Evolutionary conservation across 2,888 invertebrate species (phyloP).

Genomic region (Chrysina gloriosa): DNA sequence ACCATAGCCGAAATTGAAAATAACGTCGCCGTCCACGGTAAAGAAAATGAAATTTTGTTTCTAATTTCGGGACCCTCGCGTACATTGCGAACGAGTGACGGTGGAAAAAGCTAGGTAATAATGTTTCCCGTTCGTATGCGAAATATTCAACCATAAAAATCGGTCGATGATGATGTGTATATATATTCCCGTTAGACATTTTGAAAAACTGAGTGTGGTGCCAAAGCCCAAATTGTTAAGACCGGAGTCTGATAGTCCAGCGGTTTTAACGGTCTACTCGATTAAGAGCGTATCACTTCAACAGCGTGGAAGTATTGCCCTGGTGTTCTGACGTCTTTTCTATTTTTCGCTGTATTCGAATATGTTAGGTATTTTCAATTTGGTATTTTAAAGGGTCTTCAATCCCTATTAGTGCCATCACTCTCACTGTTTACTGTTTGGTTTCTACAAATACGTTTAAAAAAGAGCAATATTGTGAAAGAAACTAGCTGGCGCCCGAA

Average conservation of each 20-base stretch:
- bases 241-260: conserved; percentile 13
- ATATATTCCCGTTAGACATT: background rate
- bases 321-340: background rate
- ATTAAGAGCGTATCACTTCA: conserved; percentile 14
- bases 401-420: too few species aligned
- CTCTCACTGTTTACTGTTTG: too few species aligned
- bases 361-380: too few species aligned
- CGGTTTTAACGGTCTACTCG: conserved; percentile 16
- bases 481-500: too few species aligned
- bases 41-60: conserved; percentile 32
- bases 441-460: too few species aligned
- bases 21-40: conserved; percentile 1
- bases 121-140: background rate
- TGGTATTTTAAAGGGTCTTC: too few species aligned
- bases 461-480: too few species aligned
- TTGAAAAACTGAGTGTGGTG: conserved; percentile 16
- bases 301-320: conserved; percentile 15
- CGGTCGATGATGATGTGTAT: background rate
- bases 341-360: conserved; percentile 4
- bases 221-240: conserved; percentile 4
- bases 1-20: conserved; percentile 21
- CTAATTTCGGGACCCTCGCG: conserved; percentile 15
- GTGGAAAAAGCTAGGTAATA: background rate
- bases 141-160: background rate
- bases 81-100: background rate